phyloP scores from a whole-genome alignment of 2,888 invertebrate genomes.

The Rutpela maculata region DNA sequence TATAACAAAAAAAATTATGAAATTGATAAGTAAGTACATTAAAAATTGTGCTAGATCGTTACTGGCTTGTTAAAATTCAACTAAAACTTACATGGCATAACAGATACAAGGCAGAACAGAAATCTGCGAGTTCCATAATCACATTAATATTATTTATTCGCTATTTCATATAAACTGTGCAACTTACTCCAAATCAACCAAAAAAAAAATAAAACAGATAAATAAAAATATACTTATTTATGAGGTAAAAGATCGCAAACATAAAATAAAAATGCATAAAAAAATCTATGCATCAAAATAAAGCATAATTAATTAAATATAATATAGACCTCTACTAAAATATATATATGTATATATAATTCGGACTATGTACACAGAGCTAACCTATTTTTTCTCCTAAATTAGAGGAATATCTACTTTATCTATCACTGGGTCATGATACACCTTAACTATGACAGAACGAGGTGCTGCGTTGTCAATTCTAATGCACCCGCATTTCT shows the following conservation, averaged over 20 bases:
- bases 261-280: constrained; percentile 48
- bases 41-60: constrained; percentile 57
- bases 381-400: constrained; percentile 49
- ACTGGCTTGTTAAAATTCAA: constrained; percentile 50
- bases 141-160: constrained; percentile 39
- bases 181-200: constrained; percentile 40
- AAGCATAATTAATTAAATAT: constrained; percentile 49
- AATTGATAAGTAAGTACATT: constrained; percentile 61
- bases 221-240: constrained; percentile 56
- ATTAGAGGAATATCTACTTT: constrained; percentile 56
- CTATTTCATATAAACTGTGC: constrained; percentile 22
- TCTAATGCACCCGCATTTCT: not conserved
- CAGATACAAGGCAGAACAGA: constrained; percentile 43
- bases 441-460: constrained; percentile 41
- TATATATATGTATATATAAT: constrained; percentile 49
- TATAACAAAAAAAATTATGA: constrained; percentile 48
- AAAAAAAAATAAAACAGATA: constrained; percentile 48
- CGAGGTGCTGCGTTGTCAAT: not conserved
- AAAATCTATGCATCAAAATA: constrained; percentile 49
- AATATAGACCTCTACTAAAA: constrained; percentile 47
- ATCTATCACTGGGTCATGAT: constrained; percentile 58
- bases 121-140: constrained; percentile 47
- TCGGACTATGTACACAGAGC: constrained; percentile 57
- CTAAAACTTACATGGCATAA: constrained; percentile 38
- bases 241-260: constrained; percentile 56